These are phyloP conservation scores for Temnothorax nylanderi DNA, from an alignment of 1,140 invertebrate genomes.

Conservation along the genomic window DNA sequence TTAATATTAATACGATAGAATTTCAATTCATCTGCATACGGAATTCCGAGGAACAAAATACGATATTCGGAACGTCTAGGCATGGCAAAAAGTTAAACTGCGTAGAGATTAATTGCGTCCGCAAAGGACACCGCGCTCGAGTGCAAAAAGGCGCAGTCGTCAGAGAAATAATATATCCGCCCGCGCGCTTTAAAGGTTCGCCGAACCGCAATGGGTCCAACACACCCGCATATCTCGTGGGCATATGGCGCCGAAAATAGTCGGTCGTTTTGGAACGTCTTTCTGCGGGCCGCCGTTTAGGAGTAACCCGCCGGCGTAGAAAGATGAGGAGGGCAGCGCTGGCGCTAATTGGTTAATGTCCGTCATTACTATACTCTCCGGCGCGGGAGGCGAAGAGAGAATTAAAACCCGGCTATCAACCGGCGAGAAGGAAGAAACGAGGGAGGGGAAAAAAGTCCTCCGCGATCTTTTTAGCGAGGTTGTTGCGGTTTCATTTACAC, in stretches of 20 bases:
- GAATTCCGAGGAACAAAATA: background rate
- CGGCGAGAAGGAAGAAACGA: background rate
- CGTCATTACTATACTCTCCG: constrained; percentile 68
- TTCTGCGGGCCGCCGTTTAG: constrained; percentile 64
- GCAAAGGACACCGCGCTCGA: constrained; percentile 20
- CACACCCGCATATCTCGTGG: constrained; percentile 4
- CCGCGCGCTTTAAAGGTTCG: constrained; percentile 55
- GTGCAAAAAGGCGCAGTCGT: constrained; percentile 32
- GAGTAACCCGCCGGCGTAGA: constrained; percentile 8
- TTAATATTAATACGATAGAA: constrained; percentile 1
- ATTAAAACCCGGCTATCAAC: constrained; percentile 74
- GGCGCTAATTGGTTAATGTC: constrained; percentile 77
- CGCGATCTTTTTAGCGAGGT: constrained; percentile 58
- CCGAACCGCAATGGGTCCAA: constrained; percentile 41
- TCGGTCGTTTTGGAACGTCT: constrained; percentile 61
- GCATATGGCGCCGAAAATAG: constrained; percentile 68
- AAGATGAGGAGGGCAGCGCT: constrained; percentile 11
- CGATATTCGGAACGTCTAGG: constrained; percentile 26
- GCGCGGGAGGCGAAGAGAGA: constrained; percentile 67
- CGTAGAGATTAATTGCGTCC: constrained; percentile 38
- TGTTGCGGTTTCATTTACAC: constrained; percentile 34
- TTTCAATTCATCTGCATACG: background rate
- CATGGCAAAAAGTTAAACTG: constrained; percentile 26
- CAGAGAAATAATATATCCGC: constrained; percentile 68
- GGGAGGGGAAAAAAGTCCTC: background rate